Evolutionary conservation across 2,797 vertebrate species (phyloP).

Genomic region (Todus mexicanus): DNA sequence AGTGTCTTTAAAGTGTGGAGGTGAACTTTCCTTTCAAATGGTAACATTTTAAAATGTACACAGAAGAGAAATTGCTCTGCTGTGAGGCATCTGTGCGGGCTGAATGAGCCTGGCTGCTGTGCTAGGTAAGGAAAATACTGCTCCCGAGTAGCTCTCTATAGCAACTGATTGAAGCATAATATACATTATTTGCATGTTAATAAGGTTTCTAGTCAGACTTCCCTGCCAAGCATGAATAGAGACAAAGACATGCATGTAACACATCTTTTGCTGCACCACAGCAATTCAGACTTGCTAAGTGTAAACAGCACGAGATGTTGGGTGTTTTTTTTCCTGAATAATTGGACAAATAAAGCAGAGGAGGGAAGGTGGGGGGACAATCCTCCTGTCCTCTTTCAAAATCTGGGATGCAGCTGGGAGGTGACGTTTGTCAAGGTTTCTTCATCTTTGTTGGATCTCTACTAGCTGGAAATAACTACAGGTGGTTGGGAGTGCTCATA

Average conservation of each 20-base stretch:
- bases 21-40: background rate
- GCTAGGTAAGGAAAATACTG: background rate
- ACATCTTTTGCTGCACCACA: background rate
- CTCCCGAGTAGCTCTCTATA: background rate
- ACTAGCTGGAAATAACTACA: background rate
- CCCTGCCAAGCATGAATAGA: background rate
- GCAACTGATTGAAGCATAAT: background rate
- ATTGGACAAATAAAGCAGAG: background rate
- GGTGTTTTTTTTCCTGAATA: background rate
- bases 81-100: background rate
- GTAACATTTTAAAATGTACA: background rate
- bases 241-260: background rate
- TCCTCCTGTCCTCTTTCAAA: background rate
- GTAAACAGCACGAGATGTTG: background rate
- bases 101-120: background rate
- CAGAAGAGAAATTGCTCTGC: background rate
- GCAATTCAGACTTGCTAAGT: background rate
- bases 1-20: background rate
- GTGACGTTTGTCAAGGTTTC: background rate
- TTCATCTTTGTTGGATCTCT: background rate
- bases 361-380: background rate
- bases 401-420: background rate
- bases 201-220: background rate
- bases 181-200: conserved; percentile 36
- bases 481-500: background rate